A percentile compares a stretch with the other conserved stretches of the same genome.
Evolutionary conservation across 1,140 invertebrate species (phyloP).

Genomic region (Euura saliciscinereae): DNA sequence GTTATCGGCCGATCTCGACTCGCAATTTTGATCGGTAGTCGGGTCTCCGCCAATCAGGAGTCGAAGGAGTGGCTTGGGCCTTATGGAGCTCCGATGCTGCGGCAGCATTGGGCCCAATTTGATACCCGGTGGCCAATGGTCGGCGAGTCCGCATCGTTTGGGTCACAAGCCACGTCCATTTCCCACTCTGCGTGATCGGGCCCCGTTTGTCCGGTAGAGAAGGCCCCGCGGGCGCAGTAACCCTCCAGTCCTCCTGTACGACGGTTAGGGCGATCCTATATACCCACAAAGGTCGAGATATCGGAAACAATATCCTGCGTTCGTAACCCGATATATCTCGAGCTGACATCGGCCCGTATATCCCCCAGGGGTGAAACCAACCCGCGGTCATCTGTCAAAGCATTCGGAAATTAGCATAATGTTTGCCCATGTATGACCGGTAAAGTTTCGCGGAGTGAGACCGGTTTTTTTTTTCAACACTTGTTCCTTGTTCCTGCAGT

Average conservation of each 20-base stretch:
- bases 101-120: not conserved
- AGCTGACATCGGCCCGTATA: not conserved
- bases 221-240: constrained; percentile 61
- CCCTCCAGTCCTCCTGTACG: constrained; percentile 59
- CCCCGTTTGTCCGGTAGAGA: constrained; percentile 55
- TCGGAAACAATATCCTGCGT: constrained; percentile 50
- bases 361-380: not conserved
- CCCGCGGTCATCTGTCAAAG: constrained; percentile 7
- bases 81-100: constrained; percentile 11
- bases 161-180: constrained; percentile 24
- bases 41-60: not conserved
- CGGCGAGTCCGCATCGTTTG: not conserved
- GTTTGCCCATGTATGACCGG: not conserved
- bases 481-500: not conserved
- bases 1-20: constrained; percentile 9
- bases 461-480: not conserved
- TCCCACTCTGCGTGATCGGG: constrained; percentile 8
- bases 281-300: constrained; percentile 47
- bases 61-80: not conserved
- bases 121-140: not conserved
- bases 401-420: constrained; percentile 11
- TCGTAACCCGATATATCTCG: constrained; percentile 45
- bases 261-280: constrained; percentile 49
- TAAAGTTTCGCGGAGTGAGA: not conserved
- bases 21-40: not conserved